Percentiles rank a stretch among this genome's conserved stretches.
phyloP scores from a whole-genome alignment of 2,888 invertebrate species.

The Dasypolia templi region DNA sequence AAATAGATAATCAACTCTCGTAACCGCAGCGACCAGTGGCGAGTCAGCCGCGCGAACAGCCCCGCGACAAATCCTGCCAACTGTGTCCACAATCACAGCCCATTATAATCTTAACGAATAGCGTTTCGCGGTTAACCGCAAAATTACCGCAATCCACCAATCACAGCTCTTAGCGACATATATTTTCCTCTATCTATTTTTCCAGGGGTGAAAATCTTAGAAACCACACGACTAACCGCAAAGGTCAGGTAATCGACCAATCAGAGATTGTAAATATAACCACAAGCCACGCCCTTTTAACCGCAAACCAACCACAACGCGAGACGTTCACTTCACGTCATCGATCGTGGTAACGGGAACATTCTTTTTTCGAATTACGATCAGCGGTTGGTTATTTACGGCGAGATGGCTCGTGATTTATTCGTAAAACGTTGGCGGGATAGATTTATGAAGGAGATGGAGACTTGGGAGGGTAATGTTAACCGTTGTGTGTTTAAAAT shows the following conservation, averaged over 20 bases:
- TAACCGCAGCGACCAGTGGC: conserved; percentile 66
- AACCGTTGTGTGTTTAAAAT: conserved; percentile 32
- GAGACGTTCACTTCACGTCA: conserved; percentile 87
- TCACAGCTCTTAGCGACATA: conserved; percentile 79
- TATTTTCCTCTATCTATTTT: conserved; percentile 89
- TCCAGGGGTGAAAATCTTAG: conserved; percentile 90
- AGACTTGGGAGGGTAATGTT: conserved; percentile 10
- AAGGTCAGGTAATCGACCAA: conserved; percentile 91
- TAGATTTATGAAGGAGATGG: conserved; percentile 31
- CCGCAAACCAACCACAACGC: conserved; percentile 92
- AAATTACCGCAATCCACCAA: conserved; percentile 85
- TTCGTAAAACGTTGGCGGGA: conserved; percentile 53
- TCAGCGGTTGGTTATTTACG: conserved; percentile 72
- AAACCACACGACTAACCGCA: conserved; percentile 91
- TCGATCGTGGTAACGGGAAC: conserved; percentile 82
- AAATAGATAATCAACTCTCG: conserved; percentile 66
- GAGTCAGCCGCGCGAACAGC: conserved; percentile 72
- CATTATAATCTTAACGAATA: conserved; percentile 89
- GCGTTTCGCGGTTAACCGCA: conserved; percentile 89
- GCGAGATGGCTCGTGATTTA: conserved; percentile 63
- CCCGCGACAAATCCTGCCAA: conserved; percentile 80
- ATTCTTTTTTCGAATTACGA: conserved; percentile 82
- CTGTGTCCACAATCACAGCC: conserved; percentile 77
- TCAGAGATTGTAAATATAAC: conserved; percentile 90
- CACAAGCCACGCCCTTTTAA: conserved; percentile 92